Evolutionary conservation across 2,888 invertebrate genomes (phyloP).

Genomic region (Rhodophaea formosa): DNA sequence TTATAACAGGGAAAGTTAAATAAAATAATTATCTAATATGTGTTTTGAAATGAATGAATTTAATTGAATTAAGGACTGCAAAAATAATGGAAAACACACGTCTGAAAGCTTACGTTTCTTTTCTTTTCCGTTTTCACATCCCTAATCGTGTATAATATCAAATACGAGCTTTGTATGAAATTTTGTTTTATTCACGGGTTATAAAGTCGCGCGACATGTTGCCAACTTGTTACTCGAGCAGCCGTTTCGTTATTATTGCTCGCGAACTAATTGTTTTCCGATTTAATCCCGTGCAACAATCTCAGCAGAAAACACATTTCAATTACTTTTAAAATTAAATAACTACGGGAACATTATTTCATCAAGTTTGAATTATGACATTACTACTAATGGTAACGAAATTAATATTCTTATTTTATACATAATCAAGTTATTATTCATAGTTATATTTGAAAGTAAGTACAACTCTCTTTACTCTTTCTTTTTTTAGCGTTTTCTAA

Average conservation of each 20-base stretch:
- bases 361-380: not conserved
- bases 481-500: too few relatives aligned
- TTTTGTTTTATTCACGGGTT: constrained; percentile 79
- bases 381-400: too few relatives aligned
- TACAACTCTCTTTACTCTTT: too few relatives aligned
- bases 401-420: too few relatives aligned
- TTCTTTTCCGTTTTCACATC: not conserved
- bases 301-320: constrained; percentile 48
- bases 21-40: too few relatives aligned
- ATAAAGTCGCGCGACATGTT: constrained; percentile 72
- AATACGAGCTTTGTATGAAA: constrained; percentile 60
- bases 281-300: constrained; percentile 49
- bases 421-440: too few relatives aligned
- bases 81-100: too few relatives aligned
- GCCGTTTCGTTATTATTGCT: constrained; percentile 62
- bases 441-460: too few relatives aligned
- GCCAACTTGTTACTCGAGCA: constrained; percentile 66
- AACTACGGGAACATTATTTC: constrained; percentile 20
- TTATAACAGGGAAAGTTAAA: too few relatives aligned
- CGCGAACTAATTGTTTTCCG: constrained; percentile 68
- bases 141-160: constrained; percentile 26
- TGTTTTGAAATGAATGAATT: too few relatives aligned
- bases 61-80: too few relatives aligned
- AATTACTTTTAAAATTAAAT: constrained; percentile 35
- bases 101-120: too few relatives aligned